phyloP scores from a whole-genome alignment of 1,140 invertebrate genomes.

The Akabosia matsudoensis region DNA sequence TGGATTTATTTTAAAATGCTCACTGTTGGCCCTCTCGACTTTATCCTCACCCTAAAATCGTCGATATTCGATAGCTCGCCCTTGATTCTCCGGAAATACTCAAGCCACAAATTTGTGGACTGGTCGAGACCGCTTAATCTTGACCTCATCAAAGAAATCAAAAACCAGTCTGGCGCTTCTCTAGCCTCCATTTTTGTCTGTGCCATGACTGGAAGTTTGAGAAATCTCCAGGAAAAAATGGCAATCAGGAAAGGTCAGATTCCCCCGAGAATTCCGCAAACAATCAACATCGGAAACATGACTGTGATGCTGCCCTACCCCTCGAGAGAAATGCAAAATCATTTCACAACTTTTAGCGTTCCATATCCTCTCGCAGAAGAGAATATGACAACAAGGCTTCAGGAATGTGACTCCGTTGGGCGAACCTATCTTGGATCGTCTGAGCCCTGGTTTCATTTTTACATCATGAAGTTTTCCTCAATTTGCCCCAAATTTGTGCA shows the following conservation, averaged over 20 bases:
- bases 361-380: constrained; percentile 2
- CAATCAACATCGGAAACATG: not conserved
- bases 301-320: not conserved
- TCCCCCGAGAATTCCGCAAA: not conserved
- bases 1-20: constrained; percentile 8
- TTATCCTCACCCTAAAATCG: not conserved
- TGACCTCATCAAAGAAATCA: not conserved
- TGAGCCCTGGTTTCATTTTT: constrained; percentile 14
- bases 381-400: not conserved
- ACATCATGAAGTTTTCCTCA: not conserved
- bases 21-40: not conserved
- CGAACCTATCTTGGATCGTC: not conserved
- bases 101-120: not conserved
- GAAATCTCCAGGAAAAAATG: not conserved
- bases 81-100: not conserved
- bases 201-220: not conserved
- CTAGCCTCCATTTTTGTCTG: not conserved
- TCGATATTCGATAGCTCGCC: not conserved
- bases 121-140: constrained; percentile 1
- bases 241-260: not conserved
- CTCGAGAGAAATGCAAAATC: not conserved
- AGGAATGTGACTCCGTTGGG: not conserved
- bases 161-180: not conserved
- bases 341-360: constrained; percentile 14
- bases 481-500: not conserved